Conservation (phyloP, 30 jellyfish, hydroid and myxozoan species). For the Turritopsis rubra region DNA sequence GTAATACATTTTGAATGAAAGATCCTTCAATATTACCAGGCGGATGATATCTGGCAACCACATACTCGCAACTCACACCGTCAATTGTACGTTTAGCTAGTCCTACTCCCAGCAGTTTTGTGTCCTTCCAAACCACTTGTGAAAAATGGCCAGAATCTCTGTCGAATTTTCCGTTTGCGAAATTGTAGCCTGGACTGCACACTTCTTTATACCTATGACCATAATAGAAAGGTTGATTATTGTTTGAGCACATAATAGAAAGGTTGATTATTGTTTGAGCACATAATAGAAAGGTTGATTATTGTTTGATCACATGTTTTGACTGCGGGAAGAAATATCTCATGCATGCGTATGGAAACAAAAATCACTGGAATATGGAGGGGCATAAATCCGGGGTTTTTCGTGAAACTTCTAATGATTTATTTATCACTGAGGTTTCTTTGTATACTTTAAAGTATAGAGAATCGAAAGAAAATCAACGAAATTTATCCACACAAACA, state of each 20-base stretch:
- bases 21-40: conserved; percentile 77
- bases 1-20: conserved; percentile 48
- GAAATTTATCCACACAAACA: too few species aligned
- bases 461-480: too few species aligned
- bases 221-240: neutral
- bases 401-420: too few species aligned
- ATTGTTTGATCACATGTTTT: neutral
- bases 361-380: too few species aligned
- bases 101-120: conserved; percentile 75
- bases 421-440: too few species aligned
- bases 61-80: conserved; percentile 70
- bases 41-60: conserved; percentile 81
- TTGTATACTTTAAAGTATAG: too few species aligned
- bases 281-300: neutral
- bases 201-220: conserved; percentile 79
- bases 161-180: conserved; percentile 44
- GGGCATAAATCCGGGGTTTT: too few species aligned
- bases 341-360: too few species aligned
- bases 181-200: conserved; percentile 80
- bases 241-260: too few species aligned
- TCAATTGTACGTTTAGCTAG: conserved; percentile 57
- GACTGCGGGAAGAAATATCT: neutral
- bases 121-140: conserved; percentile 74
- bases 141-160: conserved; percentile 68
- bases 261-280: too few species aligned